Evolutionary conservation across 2,888 invertebrate genomes (phyloP).

Genomic region (Erebia aethiops): DNA sequence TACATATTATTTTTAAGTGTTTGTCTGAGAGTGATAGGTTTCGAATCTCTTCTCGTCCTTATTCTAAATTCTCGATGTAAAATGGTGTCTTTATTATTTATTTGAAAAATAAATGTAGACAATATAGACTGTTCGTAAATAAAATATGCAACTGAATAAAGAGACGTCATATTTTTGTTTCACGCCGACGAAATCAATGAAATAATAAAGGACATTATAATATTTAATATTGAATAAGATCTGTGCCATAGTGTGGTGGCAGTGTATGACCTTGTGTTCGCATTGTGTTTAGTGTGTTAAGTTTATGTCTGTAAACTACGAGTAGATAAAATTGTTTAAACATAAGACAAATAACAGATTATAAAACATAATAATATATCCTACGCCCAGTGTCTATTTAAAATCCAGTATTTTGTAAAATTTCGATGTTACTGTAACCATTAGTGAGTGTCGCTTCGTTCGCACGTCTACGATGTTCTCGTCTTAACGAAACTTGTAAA

Average conservation of each 20-base stretch:
- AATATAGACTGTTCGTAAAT: no score
- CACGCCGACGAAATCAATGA: conserved; percentile 15
- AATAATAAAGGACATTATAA: conserved; percentile 59
- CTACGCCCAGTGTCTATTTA: conserved; percentile 53
- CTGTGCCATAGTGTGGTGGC: conserved; percentile 81
- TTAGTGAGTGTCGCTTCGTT: conserved; percentile 58
- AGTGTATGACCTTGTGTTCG: conserved; percentile 71
- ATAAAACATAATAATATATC: conserved; percentile 46
- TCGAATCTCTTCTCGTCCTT: conserved; percentile 76
- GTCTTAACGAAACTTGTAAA: conserved; percentile 55
- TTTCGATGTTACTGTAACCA: conserved; percentile 49
- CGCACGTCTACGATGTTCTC: conserved; percentile 50
- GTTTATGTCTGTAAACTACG: conserved; percentile 72
- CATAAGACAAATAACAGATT: conserved; percentile 62
- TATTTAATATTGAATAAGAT: conserved; percentile 66
- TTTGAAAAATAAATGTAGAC: conserved; percentile 17
- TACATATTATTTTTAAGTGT: conserved; percentile 81
- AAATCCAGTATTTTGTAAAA: conserved; percentile 46
- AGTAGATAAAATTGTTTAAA: conserved; percentile 66
- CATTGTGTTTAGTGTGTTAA: conserved; percentile 70
- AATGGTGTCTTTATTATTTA: conserved; percentile 41
- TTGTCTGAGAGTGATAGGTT: conserved; percentile 78
- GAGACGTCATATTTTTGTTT: conserved; percentile 8
- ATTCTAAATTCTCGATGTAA: conserved; percentile 58
- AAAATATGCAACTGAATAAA: conserved; percentile 11